A percentile compares a stretch with the other conserved stretches of the same genome.
Conservation (phyloP, 2,888 invertebrate genomes). For the Volucella zonaria region DNA sequence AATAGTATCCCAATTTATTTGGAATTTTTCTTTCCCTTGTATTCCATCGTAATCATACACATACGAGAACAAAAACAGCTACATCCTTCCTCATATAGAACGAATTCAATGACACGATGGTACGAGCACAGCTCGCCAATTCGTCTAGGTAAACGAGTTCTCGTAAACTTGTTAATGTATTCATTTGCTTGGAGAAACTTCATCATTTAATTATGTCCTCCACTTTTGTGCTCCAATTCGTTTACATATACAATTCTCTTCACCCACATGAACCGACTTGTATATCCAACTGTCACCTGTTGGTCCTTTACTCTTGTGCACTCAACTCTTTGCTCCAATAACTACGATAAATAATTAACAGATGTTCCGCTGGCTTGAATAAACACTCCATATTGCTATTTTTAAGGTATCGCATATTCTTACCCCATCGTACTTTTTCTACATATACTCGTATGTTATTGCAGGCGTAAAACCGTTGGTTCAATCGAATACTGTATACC, state of each 20-base stretch:
- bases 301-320: slow-evolving; percentile 13
- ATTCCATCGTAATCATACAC: too few species aligned
- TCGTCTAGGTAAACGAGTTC: too few species aligned
- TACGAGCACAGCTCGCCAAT: too few species aligned
- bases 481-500: too few species aligned
- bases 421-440: neutral
- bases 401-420: slow-evolving; percentile 6
- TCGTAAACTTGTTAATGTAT: neutral
- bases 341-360: slow-evolving; percentile 56
- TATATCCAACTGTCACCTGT: slow-evolving; percentile 57
- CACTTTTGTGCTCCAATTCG: slow-evolving; percentile 5
- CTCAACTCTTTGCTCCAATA: slow-evolving; percentile 42
- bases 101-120: too few species aligned
- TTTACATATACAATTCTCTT: slow-evolving; percentile 21
- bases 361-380: slow-evolving; percentile 42
- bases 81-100: too few species aligned
- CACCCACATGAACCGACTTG: slow-evolving; percentile 36
- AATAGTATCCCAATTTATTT: too few species aligned
- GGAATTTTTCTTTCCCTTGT: too few species aligned
- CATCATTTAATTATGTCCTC: neutral
- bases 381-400: slow-evolving; percentile 20
- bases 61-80: too few species aligned
- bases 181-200: slow-evolving; percentile 16
- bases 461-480: too few species aligned
- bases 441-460: too few species aligned